phyloP scores from a whole-genome alignment of 2,797 vertebrate genomes.

The Alauda arvensis region DNA sequence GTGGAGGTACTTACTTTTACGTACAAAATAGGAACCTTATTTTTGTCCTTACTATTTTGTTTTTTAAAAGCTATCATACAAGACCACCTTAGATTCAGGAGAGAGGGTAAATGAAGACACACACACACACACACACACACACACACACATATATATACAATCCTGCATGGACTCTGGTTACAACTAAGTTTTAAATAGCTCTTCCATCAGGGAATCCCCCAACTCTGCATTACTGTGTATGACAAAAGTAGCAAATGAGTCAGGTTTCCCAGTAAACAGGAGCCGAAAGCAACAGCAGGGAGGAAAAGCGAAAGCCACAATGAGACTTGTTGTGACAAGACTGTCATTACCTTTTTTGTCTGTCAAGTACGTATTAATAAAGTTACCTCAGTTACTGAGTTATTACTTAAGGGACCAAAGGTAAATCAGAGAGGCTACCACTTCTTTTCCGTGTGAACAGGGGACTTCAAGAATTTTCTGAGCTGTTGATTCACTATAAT shows the following conservation, averaged over 20 bases:
- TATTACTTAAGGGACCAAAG: background rate
- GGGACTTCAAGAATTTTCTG: background rate
- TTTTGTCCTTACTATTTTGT: background rate
- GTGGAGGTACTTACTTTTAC: background rate
- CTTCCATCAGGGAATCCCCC: constrained; percentile 25
- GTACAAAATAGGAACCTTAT: background rate
- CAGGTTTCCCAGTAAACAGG: constrained; percentile 22
- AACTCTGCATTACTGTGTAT: background rate
- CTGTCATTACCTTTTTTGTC: background rate
- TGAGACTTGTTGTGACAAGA: background rate
- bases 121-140: accelerated
- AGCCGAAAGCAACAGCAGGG: background rate
- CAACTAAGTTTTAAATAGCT: background rate
- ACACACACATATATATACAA: accelerated
- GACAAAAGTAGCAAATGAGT: constrained; percentile 27
- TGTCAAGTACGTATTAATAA: background rate
- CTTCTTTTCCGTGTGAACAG: background rate
- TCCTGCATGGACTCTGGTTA: background rate
- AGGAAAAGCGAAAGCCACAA: background rate
- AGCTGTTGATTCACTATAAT: constrained; percentile 2
- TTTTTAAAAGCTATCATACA: background rate
- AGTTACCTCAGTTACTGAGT: background rate
- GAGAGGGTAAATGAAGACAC: background rate
- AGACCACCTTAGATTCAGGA: background rate
- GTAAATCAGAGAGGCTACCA: background rate